These are phyloP conservation scores for Patella caerulea DNA, from an alignment of 2,888 invertebrate species.

Conservation along the genomic window DNA sequence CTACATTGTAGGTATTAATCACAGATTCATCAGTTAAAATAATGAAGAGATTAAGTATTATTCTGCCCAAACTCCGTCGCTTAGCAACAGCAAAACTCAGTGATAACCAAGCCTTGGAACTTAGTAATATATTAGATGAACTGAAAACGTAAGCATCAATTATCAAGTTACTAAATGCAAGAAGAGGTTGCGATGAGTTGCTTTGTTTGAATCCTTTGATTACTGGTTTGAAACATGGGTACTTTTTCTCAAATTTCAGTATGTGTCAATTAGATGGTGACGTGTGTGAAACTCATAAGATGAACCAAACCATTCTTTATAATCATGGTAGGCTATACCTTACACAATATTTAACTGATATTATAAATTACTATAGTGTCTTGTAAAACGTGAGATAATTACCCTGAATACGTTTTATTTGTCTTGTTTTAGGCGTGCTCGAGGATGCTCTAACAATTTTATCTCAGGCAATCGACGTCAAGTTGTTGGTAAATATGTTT, in stretches of 20 bases:
- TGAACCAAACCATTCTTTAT: constrained; percentile 66
- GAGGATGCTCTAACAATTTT: constrained; percentile 67
- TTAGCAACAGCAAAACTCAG: constrained; percentile 57
- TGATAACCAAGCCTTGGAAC: constrained; percentile 48
- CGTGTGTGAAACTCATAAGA: constrained; percentile 56
- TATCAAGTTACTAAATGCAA: too few species aligned
- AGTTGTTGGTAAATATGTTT: constrained; percentile 65
- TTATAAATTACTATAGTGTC: too few species aligned
- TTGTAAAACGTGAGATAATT: too few species aligned
- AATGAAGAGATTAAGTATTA: constrained; percentile 45
- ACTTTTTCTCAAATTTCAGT: constrained; percentile 40
- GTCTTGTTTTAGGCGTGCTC: constrained; percentile 57
- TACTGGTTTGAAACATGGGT: too few species aligned
- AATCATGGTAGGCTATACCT: constrained; percentile 58
- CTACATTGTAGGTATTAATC: constrained; percentile 60
- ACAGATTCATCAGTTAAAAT: constrained; percentile 59
- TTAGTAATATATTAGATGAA: constrained; percentile 51
- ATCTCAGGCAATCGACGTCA: constrained; percentile 66
- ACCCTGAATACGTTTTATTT: too few species aligned
- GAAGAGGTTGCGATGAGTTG: too few species aligned
- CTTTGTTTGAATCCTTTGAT: too few species aligned
- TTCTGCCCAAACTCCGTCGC: constrained; percentile 54
- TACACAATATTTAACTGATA: too few species aligned
- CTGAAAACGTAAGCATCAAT: constrained; percentile 41
- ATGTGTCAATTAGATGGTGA: constrained; percentile 62